Percentiles rank a stretch among this genome's conserved stretches.
Conservation (phyloP, 2,113 vertebrate genomes). For the Athene noctua region DNA sequence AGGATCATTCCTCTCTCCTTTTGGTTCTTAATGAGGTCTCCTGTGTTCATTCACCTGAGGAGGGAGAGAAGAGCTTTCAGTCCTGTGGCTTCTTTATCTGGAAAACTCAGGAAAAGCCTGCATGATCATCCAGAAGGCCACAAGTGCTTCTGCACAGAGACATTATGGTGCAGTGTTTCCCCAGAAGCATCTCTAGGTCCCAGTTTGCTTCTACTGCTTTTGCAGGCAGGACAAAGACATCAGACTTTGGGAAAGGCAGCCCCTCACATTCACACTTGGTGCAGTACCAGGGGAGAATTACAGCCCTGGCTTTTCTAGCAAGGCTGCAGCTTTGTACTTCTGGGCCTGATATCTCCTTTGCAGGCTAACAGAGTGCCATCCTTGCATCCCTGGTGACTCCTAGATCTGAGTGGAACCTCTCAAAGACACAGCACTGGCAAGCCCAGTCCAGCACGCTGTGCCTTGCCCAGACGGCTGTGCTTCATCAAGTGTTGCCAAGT, state of each 20-base stretch:
- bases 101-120: slow-evolving; percentile 41
- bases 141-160: not conserved
- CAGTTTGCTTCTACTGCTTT: not conserved
- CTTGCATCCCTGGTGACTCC: not conserved
- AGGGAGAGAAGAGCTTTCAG: slow-evolving; percentile 17
- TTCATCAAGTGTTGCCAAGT: slow-evolving; percentile 13
- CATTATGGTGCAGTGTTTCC: not conserved
- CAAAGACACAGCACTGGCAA: slow-evolving; percentile 18
- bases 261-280: not conserved
- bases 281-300: slow-evolving; percentile 35
- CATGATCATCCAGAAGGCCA: not conserved
- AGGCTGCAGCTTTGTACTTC: slow-evolving; percentile 12
- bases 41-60: not conserved
- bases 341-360: slow-evolving; percentile 15
- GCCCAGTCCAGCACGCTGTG: not conserved
- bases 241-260: slow-evolving; percentile 2
- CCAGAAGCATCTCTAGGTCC: not conserved
- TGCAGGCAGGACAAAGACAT: not conserved
- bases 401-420: slow-evolving; percentile 15
- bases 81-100: slow-evolving; percentile 42
- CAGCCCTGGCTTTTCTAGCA: not conserved
- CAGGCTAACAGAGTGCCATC: not conserved
- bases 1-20: not conserved
- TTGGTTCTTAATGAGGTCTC: not conserved
- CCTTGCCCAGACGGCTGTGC: not conserved